Evolutionary conservation across 2,113 vertebrate species (phyloP).

Genomic region (Marmota monax): DNA sequence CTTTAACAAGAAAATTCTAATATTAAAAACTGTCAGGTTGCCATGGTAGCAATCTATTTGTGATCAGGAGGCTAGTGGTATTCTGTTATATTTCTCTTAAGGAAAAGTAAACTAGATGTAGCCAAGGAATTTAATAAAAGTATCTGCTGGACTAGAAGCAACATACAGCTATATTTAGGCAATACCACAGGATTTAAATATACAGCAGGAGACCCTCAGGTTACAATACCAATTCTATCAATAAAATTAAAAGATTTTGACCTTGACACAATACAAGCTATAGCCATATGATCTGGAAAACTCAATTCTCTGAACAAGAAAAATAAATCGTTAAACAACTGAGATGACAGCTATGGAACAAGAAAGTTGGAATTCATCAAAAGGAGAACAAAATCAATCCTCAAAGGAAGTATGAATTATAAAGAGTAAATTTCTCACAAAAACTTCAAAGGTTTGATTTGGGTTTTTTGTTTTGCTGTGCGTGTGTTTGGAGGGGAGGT

Average conservation of each 20-base stretch:
- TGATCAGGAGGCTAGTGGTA: conserved; percentile 67
- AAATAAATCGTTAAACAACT: conserved; percentile 85
- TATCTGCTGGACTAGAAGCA: conserved; percentile 78
- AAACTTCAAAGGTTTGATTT: conserved; percentile 61
- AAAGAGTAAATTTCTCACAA: conserved; percentile 42
- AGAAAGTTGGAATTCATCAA: conserved; percentile 80
- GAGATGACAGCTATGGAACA: conserved; percentile 64
- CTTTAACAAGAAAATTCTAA: conserved; percentile 83
- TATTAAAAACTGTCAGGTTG: conserved; percentile 71
- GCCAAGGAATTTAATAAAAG: conserved; percentile 81
- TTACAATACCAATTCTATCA: conserved; percentile 80
- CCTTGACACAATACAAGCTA: conserved; percentile 84
- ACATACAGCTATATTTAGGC: conserved; percentile 70
- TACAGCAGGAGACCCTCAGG: conserved; percentile 79
- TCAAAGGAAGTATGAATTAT: conserved; percentile 72
- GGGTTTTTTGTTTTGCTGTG: background rate
- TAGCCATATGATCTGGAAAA: conserved; percentile 75
- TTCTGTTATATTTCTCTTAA: conserved; percentile 75
- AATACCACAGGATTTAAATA: conserved; percentile 84
- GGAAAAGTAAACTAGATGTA: conserved; percentile 79
- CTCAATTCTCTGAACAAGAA: conserved; percentile 83
- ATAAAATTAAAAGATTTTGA: conserved; percentile 88
- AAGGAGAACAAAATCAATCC: conserved; percentile 78
- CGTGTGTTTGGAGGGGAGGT: accelerated
- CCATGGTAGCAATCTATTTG: conserved; percentile 78